phyloP scores from a whole-genome alignment of 2,113 vertebrate species.

The Vicugna pacos region DNA sequence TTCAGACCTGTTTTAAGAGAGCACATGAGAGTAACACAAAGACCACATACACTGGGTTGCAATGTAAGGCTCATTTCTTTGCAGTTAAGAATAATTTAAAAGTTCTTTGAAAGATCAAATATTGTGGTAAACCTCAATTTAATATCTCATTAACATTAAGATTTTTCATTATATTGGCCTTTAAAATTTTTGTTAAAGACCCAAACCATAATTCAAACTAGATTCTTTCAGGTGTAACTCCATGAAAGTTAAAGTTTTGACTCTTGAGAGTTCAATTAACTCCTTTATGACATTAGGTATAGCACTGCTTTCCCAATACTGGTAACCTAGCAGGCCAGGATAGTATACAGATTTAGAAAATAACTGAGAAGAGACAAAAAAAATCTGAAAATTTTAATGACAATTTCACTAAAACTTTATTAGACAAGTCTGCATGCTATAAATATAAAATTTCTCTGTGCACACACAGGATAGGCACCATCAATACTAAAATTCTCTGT shows the following conservation, averaged over 20 bases:
- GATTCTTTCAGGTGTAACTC: background rate
- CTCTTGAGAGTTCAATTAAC: background rate
- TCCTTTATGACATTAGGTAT: background rate
- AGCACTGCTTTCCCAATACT: background rate
- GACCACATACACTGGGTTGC: background rate
- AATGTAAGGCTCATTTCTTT: background rate
- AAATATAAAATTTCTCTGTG: background rate
- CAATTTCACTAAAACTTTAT: background rate
- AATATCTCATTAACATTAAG: constrained; percentile 20
- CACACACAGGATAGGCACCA: background rate
- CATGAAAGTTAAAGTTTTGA: constrained; percentile 25
- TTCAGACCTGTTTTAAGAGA: constrained; percentile 41
- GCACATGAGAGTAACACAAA: background rate
- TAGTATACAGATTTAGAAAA: background rate
- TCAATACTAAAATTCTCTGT: background rate
- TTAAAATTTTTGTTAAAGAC: constrained; percentile 15
- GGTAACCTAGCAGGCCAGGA: background rate
- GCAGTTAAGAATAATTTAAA: background rate
- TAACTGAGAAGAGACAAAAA: background rate
- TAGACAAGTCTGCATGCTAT: background rate
- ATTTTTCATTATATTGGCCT: constrained; percentile 20
- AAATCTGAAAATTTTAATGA: background rate
- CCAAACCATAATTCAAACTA: background rate
- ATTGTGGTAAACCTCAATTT: constrained; percentile 6
- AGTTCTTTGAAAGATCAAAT: constrained; percentile 58